These are phyloP conservation scores for Aspiorhynchus laticeps DNA, from an alignment of 2,113 vertebrate species.

Conservation along the genomic window DNA sequence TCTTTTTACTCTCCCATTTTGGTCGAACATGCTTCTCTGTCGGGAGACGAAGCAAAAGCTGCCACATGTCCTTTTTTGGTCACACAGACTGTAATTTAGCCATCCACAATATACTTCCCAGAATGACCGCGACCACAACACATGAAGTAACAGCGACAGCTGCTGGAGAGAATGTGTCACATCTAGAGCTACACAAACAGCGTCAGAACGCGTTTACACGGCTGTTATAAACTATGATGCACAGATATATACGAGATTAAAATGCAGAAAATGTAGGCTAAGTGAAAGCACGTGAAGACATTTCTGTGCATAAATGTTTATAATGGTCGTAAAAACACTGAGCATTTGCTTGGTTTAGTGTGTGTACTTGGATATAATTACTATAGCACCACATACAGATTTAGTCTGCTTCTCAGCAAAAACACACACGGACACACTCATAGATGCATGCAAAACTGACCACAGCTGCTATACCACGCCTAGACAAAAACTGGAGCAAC, in stretches of 20 bases:
- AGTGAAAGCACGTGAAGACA: background rate
- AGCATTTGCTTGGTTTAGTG: conserved; percentile 3
- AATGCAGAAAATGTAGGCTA: background rate
- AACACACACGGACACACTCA: background rate
- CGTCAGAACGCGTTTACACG: background rate
- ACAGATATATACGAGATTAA: conserved; percentile 2
- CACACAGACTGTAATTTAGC: conserved; percentile 55
- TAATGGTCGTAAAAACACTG: background rate
- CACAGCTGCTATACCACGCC: background rate
- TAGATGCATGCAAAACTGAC: no score
- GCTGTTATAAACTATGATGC: background rate
- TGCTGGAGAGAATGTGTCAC: conserved; percentile 71
- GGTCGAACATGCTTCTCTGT: conserved; percentile 56
- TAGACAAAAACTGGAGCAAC: background rate
- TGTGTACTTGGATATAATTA: background rate
- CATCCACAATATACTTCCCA: conserved; percentile 55
- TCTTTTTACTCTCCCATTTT: background rate
- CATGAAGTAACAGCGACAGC: conserved; percentile 66
- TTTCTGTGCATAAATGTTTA: background rate
- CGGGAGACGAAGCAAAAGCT: conserved; percentile 56
- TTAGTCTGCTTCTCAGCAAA: background rate
- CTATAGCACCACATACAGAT: background rate
- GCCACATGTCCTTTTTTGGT: conserved; percentile 77
- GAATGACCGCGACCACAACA: conserved; percentile 37
- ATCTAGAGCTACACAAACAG: background rate